phyloP scores from a whole-genome alignment of 2,888 invertebrate species.

The Tryphoninae sp. region DNA sequence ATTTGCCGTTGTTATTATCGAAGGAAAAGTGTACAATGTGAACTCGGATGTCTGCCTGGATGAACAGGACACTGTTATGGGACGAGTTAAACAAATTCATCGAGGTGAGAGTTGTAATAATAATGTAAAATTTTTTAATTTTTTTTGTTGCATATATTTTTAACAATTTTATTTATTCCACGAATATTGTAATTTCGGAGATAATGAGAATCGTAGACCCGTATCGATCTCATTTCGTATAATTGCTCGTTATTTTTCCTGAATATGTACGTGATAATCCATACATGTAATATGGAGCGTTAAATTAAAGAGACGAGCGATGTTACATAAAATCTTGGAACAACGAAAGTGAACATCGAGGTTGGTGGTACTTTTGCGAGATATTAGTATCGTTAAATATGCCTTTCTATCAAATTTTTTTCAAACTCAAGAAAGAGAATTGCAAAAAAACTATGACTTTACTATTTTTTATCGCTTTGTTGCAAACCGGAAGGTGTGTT shows the following conservation, averaged over 20 bases:
- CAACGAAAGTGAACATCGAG: not conserved
- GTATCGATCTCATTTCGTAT: no score
- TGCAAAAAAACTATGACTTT: no score
- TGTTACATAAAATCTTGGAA: not conserved
- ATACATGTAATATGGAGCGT: not conserved
- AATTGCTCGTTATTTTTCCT: no score
- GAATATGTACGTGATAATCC: not conserved
- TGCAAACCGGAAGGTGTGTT: no score
- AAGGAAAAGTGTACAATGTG: slow-evolving; percentile 32
- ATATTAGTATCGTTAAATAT: not conserved
- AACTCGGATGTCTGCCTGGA: slow-evolving; percentile 27
- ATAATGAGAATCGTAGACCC: no score
- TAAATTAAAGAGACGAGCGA: not conserved
- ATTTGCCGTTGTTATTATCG: not conserved
- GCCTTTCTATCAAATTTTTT: not conserved
- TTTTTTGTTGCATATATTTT: no score
- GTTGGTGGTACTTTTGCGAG: not conserved
- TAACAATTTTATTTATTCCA: no score
- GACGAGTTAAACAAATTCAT: not conserved
- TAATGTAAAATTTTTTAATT: no score
- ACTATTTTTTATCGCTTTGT: no score
- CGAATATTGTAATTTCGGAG: no score
- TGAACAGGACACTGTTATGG: not conserved
- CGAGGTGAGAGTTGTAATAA: not conserved
- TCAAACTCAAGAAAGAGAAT: no score